Evolutionary conservation across 2,888 invertebrate genomes (phyloP).

Genomic region (Trisateles emortualis): DNA sequence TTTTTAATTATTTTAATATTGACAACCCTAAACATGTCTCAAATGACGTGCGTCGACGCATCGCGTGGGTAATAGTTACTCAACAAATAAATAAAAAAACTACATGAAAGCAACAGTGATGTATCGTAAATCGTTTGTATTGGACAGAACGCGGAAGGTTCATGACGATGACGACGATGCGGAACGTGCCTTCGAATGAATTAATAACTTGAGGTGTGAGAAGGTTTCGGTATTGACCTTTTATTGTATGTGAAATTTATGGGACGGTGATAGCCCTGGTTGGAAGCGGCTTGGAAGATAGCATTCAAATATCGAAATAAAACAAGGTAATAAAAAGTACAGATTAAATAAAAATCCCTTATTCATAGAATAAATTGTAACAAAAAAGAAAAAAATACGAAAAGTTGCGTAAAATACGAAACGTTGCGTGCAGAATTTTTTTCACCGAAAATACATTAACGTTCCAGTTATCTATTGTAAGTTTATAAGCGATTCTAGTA

Average conservation of each 20-base stretch:
- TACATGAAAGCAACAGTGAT: slow-evolving; percentile 76
- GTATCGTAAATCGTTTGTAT: slow-evolving; percentile 61
- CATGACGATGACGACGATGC: slow-evolving; percentile 50
- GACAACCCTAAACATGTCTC: slow-evolving; percentile 33
- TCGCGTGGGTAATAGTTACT: slow-evolving; percentile 71
- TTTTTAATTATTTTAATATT: neutral
- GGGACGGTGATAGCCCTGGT: slow-evolving; percentile 22
- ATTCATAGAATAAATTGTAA: no score
- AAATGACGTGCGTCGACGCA: slow-evolving; percentile 57
- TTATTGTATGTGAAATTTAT: slow-evolving; percentile 30
- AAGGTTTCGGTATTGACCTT: slow-evolving; percentile 39
- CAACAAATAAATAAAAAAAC: slow-evolving; percentile 64
- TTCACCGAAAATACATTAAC: neutral
- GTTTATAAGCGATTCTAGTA: neutral
- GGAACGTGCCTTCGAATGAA: slow-evolving; percentile 60
- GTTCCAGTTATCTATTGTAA: neutral
- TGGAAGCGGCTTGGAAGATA: slow-evolving; percentile 5
- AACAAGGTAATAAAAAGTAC: neutral
- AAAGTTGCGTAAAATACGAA: no score
- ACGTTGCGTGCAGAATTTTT: neutral
- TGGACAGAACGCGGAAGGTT: slow-evolving; percentile 62
- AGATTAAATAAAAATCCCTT: neutral
- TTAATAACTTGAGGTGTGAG: slow-evolving; percentile 49
- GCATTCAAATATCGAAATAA: slow-evolving; percentile 2
- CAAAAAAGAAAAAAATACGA: no score